A percentile compares a stretch with the other conserved stretches of the same genome.
Evolutionary conservation across 1,140 invertebrate species (phyloP).

Genomic region (Aphis gossypii): DNA sequence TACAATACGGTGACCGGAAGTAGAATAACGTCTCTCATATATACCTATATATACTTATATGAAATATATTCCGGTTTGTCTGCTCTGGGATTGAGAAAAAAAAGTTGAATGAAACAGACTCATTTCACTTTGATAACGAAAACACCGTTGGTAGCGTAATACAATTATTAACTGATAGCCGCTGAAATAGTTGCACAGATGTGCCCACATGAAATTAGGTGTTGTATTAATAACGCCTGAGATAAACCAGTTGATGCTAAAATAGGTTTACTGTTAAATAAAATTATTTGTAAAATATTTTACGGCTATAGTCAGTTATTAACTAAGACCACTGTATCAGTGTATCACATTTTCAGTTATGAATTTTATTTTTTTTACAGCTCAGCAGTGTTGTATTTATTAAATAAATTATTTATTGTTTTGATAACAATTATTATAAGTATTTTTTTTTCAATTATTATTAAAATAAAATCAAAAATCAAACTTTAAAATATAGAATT

Average conservation of each 20-base stretch:
- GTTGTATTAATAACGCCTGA: neutral
- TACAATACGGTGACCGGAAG: slow-evolving; percentile 35
- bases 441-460: neutral
- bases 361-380: neutral
- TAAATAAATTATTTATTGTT: neutral
- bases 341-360: neutral
- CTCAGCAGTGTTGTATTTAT: neutral
- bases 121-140: slow-evolving; percentile 45
- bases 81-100: slow-evolving; percentile 7
- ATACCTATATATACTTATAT: neutral
- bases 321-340: too few species aligned
- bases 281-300: neutral
- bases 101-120: slow-evolving; percentile 45
- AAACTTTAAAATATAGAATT: too few species aligned
- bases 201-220: neutral
- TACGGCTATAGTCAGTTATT: neutral
- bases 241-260: neutral
- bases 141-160: neutral
- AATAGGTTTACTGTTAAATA: neutral
- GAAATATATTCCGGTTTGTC: slow-evolving; percentile 41
- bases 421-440: neutral
- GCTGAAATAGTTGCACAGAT: slow-evolving; percentile 19
- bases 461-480: too few species aligned
- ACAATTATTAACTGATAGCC: neutral
- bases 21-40: neutral